These are phyloP conservation scores for Irena cyanogastra DNA, from an alignment of 2,113 vertebrate genomes.

Conservation along the genomic window DNA sequence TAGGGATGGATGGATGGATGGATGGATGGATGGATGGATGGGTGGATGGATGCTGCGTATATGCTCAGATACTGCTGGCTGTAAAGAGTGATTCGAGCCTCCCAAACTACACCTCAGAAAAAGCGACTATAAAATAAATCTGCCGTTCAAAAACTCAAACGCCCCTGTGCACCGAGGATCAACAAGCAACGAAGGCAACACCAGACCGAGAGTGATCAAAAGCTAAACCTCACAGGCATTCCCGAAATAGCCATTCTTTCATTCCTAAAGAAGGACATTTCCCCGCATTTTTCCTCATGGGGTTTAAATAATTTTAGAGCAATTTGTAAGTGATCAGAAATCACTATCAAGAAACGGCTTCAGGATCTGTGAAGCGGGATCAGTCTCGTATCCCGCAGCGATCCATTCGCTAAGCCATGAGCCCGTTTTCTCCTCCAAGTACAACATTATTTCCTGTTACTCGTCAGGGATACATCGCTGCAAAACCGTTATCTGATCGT, in stretches of 20 bases:
- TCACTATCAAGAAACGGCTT: not conserved
- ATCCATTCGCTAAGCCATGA: not conserved
- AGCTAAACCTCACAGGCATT: not conserved
- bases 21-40: not conserved
- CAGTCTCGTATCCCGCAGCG: not conserved
- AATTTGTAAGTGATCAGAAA: not conserved
- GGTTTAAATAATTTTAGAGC: not conserved
- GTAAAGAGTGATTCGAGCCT: not conserved
- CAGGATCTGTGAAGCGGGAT: not conserved
- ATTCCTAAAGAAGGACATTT: not conserved
- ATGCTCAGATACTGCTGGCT: not conserved
- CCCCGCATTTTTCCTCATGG: not conserved
- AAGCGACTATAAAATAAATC: not conserved
- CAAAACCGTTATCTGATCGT: not conserved
- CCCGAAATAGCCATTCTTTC: not conserved
- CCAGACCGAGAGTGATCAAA: not conserved
- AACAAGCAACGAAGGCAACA: not conserved
- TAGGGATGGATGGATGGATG: not conserved
- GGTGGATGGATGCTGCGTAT: not conserved
- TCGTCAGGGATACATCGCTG: not conserved
- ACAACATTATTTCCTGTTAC: not conserved
- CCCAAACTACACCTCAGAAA: not conserved
- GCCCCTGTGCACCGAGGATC: not conserved
- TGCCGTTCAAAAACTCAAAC: rapidly evolving
- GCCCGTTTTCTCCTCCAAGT: not conserved